These are phyloP conservation scores for Ptyas mucosa DNA, from an alignment of 2,113 vertebrate species.

Conservation along the genomic window DNA sequence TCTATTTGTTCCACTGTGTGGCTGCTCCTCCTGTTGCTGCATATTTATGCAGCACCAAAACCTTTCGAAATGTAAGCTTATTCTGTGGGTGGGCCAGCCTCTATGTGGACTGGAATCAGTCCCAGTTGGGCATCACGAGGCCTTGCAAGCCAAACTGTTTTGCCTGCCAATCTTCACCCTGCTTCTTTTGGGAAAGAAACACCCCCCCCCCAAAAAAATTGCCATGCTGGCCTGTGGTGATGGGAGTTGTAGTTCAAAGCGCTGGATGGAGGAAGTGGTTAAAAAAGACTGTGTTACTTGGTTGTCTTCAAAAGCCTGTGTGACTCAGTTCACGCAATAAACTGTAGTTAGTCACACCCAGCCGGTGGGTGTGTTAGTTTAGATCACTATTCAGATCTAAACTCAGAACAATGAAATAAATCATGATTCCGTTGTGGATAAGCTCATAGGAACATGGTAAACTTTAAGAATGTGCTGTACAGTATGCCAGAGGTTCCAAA, in stretches of 20 bases:
- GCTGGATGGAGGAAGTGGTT: neutral
- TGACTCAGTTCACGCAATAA: neutral
- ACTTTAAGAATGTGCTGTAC: neutral
- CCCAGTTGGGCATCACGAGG: neutral
- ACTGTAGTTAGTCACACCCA: neutral
- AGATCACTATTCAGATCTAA: neutral
- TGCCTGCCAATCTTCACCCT: neutral
- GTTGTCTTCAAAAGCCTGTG: neutral
- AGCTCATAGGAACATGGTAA: neutral
- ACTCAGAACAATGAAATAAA: neutral
- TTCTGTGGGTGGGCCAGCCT: neutral
- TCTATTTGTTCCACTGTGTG: neutral
- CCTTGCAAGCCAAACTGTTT: neutral
- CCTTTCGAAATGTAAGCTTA: neutral
- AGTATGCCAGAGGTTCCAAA: no score
- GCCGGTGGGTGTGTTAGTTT: neutral
- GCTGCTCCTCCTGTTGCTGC: neutral
- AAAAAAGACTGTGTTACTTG: neutral
- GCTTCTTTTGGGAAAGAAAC: neutral
- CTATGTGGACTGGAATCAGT: neutral
- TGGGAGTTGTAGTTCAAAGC: neutral
- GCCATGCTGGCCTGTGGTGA: neutral
- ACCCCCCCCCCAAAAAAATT: neutral
- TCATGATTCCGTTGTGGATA: neutral
- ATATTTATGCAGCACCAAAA: neutral